Evolutionary conservation across 2,797 vertebrate genomes (phyloP), one percentile per base, ranked within the genome.

Genomic region (Malacoctenus gilli): DNA sequence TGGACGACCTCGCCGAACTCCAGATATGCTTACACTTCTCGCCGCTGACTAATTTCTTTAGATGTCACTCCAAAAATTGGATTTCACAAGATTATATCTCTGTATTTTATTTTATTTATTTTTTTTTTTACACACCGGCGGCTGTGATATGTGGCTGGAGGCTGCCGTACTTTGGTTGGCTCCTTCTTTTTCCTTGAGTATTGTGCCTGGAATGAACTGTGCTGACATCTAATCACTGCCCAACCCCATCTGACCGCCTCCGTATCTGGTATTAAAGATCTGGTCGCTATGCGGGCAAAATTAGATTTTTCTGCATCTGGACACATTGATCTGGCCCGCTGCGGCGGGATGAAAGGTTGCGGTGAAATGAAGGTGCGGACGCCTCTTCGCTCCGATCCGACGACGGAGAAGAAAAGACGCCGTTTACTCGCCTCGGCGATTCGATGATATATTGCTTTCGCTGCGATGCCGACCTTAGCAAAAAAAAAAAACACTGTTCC

Each of bases 181-280:
- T 19, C 28, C 42, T 14, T 39, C 40, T 31, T 40, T 39, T 28
- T 18, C 0, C 39, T 3, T 8, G 47, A 12, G 31, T 36, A 5
- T 23, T 22, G 30, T 28, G 28, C 20, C 58, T 20, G n/a, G 12
- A 63, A 60, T 60, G 54, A 66, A 47, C 59, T 4, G 18, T 2
- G 4, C 40, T 57, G 62, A 60, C 41, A 55, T 74, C 36, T 58
- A 53, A 66, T 76, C 63, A 49, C 12, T 60, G 23, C 28, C 14
- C 58, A 18, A 21, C 40, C 48, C 10, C n/a, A n/a, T n/a, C 53
- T 34, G 66, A 55, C 53, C 57, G 50, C 59, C 16, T 71, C 52
- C 59, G 34, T 72, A 69, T 82, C 73, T 59, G 36, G 22, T 68
- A 65, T 79, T 70, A 72, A 73, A 72, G 62, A 82, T 79, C 54